Evolutionary conservation across 1,140 invertebrate genomes (phyloP), one percentile per base, ranked within the genome.

Genomic region (Pachyrhynchus sulphureomaculatus): DNA sequence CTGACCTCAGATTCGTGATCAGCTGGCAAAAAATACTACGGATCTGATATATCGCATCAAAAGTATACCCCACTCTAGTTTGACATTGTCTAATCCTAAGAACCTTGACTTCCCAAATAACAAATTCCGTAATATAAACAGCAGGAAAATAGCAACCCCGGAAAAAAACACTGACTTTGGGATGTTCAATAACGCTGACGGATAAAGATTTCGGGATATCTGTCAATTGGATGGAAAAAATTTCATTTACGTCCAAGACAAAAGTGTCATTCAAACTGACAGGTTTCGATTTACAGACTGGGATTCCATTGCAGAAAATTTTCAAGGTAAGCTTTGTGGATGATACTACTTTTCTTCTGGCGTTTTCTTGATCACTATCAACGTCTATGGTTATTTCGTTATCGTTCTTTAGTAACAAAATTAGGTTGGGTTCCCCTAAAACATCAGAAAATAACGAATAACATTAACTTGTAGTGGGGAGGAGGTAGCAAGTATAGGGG

Each of bases 351-450:
- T 74, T 62, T 72, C 78, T 62, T 65, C 78, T 39, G 62, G 65
- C 0, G 49, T 32, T 62, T 65, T 78, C 63, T 61, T 55, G 49
- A 32, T 29, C 51, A 42, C 61, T 69, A 58, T 60, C 67, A n/a
- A 61, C 54, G 20, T 49, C 41, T 52, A 49, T 45, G 9, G 64
- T 64, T 59, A 47, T 56, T 69, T 63, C 42, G 62, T 64, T 18
- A 49, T 72, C 70, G 37, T 76, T 49, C 2, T 55, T 67, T 15
- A 81, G 66, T 21, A 75, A 60, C n/a, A 84, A 60, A 17, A 72
- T 42, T 23, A 68, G 12, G 2, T 37, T 41, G 12, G 64, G 64
- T 52, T 65, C 64, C 41, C 58, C 56, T 58, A 20, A 34, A 47
- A 32, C n/a, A n/a, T n/a, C n/a, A n/a, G n/a, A n/a, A n/a, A n/a